phyloP scores from a whole-genome alignment of 92 coral and sea anemone genomes.

The Porites lobata region DNA sequence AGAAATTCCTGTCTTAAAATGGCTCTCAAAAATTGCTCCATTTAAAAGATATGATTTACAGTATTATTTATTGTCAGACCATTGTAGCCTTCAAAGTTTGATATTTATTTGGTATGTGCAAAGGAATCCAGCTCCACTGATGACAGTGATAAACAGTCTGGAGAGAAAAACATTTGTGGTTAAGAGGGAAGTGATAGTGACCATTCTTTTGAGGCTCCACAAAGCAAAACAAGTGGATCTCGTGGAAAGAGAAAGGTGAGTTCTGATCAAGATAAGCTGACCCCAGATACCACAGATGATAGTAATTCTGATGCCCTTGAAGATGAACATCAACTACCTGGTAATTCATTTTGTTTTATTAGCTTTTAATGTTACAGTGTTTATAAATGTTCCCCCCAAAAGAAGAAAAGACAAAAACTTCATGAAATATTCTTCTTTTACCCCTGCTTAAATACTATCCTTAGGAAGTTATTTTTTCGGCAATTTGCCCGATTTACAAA shows the following conservation, averaged over 20 bases:
- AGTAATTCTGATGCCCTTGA: slow-evolving; percentile 17
- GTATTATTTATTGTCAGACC: slow-evolving; percentile 15
- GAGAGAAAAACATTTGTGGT: not conserved
- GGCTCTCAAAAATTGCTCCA: not conserved
- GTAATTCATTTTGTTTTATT: not conserved
- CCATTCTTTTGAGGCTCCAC: not conserved
- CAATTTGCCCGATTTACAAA: too few relatives aligned
- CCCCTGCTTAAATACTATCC: too few relatives aligned
- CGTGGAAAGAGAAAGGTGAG: not conserved
- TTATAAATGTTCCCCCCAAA: too few relatives aligned
- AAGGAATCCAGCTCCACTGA: not conserved
- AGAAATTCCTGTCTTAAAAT: not conserved
- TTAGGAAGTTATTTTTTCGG: too few relatives aligned
- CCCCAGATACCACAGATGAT: slow-evolving; percentile 2
- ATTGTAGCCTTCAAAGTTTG: not conserved
- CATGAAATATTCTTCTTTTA: too few relatives aligned
- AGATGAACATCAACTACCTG: slow-evolving; percentile 10
- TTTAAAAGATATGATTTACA: not conserved
- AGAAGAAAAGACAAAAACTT: too few relatives aligned
- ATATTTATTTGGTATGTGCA: slow-evolving; percentile 6
- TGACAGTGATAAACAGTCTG: not conserved
- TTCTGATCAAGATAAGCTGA: not conserved
- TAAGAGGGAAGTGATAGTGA: not conserved
- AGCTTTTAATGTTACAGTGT: too few relatives aligned
- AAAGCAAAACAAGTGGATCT: not conserved